These are phyloP conservation scores for Zaprionus davidi DNA, from an alignment of 1,140 invertebrate species.

Conservation along the genomic window DNA sequence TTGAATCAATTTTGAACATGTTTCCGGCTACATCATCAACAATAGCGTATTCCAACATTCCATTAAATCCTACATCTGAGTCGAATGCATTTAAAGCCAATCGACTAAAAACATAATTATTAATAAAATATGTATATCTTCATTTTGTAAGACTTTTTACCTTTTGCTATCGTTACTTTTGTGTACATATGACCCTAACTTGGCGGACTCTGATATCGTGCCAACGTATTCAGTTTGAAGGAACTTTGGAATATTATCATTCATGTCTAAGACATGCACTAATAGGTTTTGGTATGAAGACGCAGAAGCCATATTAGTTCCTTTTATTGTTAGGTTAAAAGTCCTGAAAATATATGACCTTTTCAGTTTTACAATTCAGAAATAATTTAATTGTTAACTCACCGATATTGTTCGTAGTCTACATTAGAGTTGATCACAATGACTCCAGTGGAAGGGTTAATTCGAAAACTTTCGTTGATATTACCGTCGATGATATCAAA, in stretches of 20 bases:
- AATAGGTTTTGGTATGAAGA: conserved; percentile 88
- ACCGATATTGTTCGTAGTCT: conserved; percentile 90
- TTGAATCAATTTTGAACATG: conserved; percentile 94
- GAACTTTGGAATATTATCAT: conserved; percentile 95
- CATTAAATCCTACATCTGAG: conserved; percentile 92
- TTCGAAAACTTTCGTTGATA: conserved; percentile 89
- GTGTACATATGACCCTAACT: conserved; percentile 89
- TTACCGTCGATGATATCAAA: conserved; percentile 94
- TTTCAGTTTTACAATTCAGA: neutral
- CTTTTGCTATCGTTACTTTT: conserved; percentile 78
- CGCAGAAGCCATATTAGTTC: conserved; percentile 93
- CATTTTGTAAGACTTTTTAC: conserved; percentile 20
- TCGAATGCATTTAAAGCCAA: conserved; percentile 92
- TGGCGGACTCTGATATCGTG: conserved; percentile 89
- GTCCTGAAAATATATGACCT: conserved; percentile 83
- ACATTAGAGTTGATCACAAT: conserved; percentile 90
- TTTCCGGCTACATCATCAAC: conserved; percentile 89
- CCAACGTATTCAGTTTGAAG: conserved; percentile 88
- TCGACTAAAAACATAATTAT: conserved; percentile 85
- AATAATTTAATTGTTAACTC: conserved; percentile 9
- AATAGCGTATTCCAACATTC: conserved; percentile 93
- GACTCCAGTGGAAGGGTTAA: conserved; percentile 94
- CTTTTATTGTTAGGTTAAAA: conserved; percentile 93
- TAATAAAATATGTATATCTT: neutral
- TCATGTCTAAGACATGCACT: conserved; percentile 91